A percentile compares a stretch with the other conserved stretches of the same genome.
Evolutionary conservation across 2,113 vertebrate genomes (phyloP).

Genomic region (Loxodonta africana): DNA sequence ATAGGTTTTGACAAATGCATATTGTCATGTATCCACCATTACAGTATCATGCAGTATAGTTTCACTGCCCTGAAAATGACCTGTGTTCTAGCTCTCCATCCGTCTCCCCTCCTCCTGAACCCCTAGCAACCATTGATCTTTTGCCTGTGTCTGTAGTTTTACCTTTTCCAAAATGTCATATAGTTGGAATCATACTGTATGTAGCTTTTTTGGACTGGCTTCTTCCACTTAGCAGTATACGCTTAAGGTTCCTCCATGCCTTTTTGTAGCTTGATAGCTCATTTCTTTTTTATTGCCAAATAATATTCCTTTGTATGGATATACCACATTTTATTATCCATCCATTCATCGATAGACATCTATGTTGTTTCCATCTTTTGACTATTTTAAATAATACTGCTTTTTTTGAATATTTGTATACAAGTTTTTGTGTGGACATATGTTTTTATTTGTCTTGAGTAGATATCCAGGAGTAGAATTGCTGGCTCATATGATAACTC

Average conservation of each 20-base stretch:
- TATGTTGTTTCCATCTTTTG: not conserved
- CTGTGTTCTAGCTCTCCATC: not conserved
- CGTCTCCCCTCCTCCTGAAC: not conserved
- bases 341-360: not conserved
- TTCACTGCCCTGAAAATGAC: not conserved
- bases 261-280: not conserved
- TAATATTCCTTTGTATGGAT: not conserved
- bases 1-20: not conserved
- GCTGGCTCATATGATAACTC: not conserved
- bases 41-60: not conserved
- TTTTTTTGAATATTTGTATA: not conserved
- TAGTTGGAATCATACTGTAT: not conserved
- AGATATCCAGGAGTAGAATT: not conserved
- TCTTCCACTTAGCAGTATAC: not conserved
- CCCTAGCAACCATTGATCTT: not conserved
- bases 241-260: not conserved
- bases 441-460: not conserved
- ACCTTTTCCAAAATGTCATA: not conserved
- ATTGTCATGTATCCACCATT: not conserved
- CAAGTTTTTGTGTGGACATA: not conserved
- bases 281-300: not conserved
- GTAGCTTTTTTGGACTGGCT: not conserved
- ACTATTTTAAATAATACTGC: not conserved
- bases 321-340: not conserved
- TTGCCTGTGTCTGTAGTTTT: not conserved